Conservation (phyloP, 2,113 vertebrate species). For the Cyrtonyx montezumae region DNA sequence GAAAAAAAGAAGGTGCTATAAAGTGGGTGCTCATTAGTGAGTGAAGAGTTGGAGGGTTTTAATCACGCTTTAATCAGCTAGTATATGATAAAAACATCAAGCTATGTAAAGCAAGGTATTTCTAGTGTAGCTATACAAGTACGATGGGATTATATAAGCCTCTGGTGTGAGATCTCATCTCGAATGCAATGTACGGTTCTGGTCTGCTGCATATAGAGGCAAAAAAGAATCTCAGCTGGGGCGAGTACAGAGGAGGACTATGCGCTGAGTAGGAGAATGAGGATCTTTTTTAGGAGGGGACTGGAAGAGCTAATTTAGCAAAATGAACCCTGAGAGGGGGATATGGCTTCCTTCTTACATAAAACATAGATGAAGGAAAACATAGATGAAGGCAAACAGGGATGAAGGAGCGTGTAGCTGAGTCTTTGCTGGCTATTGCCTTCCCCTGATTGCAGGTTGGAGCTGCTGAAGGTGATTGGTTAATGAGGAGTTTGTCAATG, state of each 20-base stretch:
- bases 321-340: background rate
- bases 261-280: slow-evolving; percentile 66
- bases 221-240: slow-evolving; percentile 71
- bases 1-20: background rate
- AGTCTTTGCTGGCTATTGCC: background rate
- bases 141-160: slow-evolving; percentile 67
- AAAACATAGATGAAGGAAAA: slow-evolving; percentile 28
- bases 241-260: slow-evolving; percentile 70
- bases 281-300: slow-evolving; percentile 66
- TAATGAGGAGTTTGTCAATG: background rate
- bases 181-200: slow-evolving; percentile 49
- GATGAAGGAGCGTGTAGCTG: too few relatives aligned
- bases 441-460: background rate
- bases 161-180: slow-evolving; percentile 65
- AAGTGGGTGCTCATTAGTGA: slow-evolving; percentile 72
- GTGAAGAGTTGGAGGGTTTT: slow-evolving; percentile 70
- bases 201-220: slow-evolving; percentile 52
- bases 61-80: slow-evolving; percentile 73
- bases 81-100: slow-evolving; percentile 66
- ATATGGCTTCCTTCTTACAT: slow-evolving; percentile 34
- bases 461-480: background rate
- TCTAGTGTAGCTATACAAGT: slow-evolving; percentile 68
- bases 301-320: slow-evolving; percentile 48
- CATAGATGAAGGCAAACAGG: background rate
- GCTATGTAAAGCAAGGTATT: slow-evolving; percentile 68